Base-by-base conservation (phyloP, 2,888 invertebrate genomes). In the Leucania comma region DNA sequence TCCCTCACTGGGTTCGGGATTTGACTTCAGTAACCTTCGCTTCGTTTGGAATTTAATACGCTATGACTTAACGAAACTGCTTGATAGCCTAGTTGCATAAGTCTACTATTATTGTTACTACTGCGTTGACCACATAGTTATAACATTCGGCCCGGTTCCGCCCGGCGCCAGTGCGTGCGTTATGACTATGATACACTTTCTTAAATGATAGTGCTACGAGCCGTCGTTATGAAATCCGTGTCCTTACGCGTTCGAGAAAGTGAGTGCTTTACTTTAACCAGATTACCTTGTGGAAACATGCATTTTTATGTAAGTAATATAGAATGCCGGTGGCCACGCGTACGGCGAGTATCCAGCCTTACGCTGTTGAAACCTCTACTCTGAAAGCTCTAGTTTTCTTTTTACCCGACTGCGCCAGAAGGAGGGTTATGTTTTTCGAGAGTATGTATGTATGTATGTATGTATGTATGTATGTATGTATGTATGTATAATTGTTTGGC, bases 241-340 rank as follows among this genome's bases (percentile, higher is more conserved):
- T 35, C 48, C 42, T 20, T 22, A 12, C 42, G 24, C 42, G 17
- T 12, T 51, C 22, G 57, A 35, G 75, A 53, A 72, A 62, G 62
- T 51, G 1, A 57, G 38, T 72, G 74, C 22, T 50, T 65, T 46
- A 66, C 75, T 35, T 57, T 32, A 20, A 72, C 57, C 12, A 50
- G 51, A 67, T 67, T 22, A 51, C 38, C 56, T 65, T 26, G 57
- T 35, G 14, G 51, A 42, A n/a, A 75, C 42, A 24, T 46, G 17
- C 20, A 22, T 12, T n/a, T 56, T 72, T 42, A n/a, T n/a, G n/a
- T n/a, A 26, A 38, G 56, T 74, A 42, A n/a, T 35, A 12, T 0
- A 29, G 24, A n/a, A 8, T 9, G 46, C n/a, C 38, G 20, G 26
- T 22, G 22, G 38, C 6, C 14, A 4, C 2, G 4, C 29, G n/a